Evolutionary conservation across 2,113 vertebrate species (phyloP).

Genomic region (Catagonus wagneri): DNA sequence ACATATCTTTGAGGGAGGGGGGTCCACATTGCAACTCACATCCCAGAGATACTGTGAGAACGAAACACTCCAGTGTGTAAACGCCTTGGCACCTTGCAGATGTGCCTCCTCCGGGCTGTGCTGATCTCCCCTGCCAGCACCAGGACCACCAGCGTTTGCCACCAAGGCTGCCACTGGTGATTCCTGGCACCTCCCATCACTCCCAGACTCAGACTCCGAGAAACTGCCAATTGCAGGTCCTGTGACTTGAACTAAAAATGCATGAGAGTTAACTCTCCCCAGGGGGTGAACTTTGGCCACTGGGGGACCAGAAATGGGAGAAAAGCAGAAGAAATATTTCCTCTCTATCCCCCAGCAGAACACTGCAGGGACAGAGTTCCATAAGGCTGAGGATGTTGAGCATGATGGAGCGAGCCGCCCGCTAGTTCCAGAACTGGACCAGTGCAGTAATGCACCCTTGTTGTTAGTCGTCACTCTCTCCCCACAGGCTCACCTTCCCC

Average conservation of each 20-base stretch:
- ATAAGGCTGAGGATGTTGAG: neutral
- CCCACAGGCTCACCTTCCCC: too few species aligned
- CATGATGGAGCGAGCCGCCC: too few species aligned
- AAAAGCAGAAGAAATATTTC: neutral
- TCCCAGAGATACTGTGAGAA: neutral
- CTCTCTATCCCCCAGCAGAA: neutral
- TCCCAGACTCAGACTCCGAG: neutral
- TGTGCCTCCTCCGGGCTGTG: neutral
- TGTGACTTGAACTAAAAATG: neutral
- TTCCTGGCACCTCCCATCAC: too few species aligned
- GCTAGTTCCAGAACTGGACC: neutral
- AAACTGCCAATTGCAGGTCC: neutral
- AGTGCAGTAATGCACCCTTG: neutral
- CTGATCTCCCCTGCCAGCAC: neutral
- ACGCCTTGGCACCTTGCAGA: too few species aligned
- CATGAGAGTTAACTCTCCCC: neutral
- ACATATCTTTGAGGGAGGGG: neutral
- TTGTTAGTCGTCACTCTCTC: too few species aligned
- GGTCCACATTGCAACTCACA: too few species aligned
- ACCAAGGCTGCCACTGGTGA: neutral
- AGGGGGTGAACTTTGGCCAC: rapidly evolving
- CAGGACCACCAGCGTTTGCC: neutral
- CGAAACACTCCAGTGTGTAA: neutral
- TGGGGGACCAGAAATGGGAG: neutral
- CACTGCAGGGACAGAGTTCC: neutral